phyloP scores from a whole-genome alignment of 2,797 vertebrate genomes.

The Loris lydekkerianus region DNA sequence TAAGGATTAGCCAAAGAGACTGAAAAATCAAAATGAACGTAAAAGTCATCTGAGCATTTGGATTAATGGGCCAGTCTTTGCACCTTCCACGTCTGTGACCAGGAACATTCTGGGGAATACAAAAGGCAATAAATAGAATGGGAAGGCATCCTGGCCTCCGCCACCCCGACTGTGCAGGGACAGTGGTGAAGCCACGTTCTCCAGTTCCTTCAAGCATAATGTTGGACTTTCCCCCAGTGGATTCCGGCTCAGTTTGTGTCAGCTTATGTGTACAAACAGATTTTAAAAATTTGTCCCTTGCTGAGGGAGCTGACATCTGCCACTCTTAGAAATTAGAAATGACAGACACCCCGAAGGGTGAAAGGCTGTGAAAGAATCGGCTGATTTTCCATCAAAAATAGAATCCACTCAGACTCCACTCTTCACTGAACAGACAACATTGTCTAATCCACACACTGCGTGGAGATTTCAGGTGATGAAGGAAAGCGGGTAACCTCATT shows the following conservation, averaged over 20 bases:
- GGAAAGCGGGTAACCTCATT: not conserved
- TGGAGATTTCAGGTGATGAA: slow-evolving; percentile 28
- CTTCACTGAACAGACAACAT: not conserved
- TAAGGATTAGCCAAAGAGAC: slow-evolving; percentile 12
- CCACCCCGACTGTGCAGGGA: not conserved
- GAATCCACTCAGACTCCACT: not conserved
- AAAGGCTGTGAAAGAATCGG: slow-evolving; percentile 51
- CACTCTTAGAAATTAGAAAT: slow-evolving; percentile 78
- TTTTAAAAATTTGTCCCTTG: slow-evolving; percentile 69
- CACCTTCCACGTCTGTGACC: not conserved
- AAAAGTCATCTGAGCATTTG: not conserved
- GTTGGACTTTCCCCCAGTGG: slow-evolving; percentile 48
- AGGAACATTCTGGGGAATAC: not conserved
- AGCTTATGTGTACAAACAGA: slow-evolving; percentile 74
- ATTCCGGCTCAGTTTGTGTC: slow-evolving; percentile 68
- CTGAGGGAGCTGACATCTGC: slow-evolving; percentile 78
- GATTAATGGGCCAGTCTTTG: not conserved
- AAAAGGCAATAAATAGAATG: not conserved
- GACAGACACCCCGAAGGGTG: slow-evolving; percentile 72
- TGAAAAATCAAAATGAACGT: not conserved
- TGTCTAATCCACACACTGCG: not conserved
- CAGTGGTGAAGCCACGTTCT: not conserved
- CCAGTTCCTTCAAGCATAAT: slow-evolving; percentile 2
- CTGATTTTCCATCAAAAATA: slow-evolving; percentile 63
- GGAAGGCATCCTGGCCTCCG: not conserved